These are phyloP conservation scores for Orthochromis malagaraziensis DNA, from an alignment of 2,113 vertebrate genomes.

Conservation along the genomic window DNA sequence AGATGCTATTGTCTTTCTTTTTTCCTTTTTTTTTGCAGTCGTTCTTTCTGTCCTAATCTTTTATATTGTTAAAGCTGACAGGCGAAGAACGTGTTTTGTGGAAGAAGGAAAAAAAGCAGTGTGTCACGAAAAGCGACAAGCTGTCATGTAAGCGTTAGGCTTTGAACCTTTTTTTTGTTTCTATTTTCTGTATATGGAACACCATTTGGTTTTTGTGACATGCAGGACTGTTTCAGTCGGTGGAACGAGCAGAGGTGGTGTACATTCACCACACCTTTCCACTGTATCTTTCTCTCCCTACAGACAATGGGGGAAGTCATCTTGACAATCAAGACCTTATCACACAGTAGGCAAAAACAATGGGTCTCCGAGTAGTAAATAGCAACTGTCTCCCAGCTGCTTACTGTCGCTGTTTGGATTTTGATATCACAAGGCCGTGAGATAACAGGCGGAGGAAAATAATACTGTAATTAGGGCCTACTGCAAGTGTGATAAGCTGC, in stretches of 20 bases:
- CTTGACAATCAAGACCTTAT: constrained; percentile 53
- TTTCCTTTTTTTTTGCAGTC: background rate
- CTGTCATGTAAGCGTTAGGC: constrained; percentile 27
- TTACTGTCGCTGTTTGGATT: constrained; percentile 33
- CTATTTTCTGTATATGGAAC: background rate
- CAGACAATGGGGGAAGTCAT: constrained; percentile 24
- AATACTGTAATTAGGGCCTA: constrained; percentile 55
- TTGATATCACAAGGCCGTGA: constrained; percentile 35
- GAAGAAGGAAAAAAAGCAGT: background rate
- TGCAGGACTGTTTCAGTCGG: background rate
- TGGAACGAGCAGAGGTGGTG: background rate
- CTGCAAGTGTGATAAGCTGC: constrained; percentile 50
- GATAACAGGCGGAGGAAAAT: constrained; percentile 52
- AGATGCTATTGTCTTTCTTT: constrained; percentile 1
- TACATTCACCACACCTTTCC: background rate
- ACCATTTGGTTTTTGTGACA: background rate
- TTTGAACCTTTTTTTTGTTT: background rate
- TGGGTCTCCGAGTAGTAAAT: constrained; percentile 36
- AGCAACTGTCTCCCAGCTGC: constrained; percentile 41
- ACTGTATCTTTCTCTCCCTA: background rate
- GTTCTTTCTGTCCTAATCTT: constrained; percentile 10
- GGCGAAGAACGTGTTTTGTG: background rate
- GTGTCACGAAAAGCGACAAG: constrained; percentile 19
- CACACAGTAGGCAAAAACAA: constrained; percentile 37
- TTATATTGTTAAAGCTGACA: constrained; percentile 32